These are phyloP conservation scores for Sipunculus nudus DNA, from an alignment of 2,888 invertebrate species.

Conservation along the genomic window DNA sequence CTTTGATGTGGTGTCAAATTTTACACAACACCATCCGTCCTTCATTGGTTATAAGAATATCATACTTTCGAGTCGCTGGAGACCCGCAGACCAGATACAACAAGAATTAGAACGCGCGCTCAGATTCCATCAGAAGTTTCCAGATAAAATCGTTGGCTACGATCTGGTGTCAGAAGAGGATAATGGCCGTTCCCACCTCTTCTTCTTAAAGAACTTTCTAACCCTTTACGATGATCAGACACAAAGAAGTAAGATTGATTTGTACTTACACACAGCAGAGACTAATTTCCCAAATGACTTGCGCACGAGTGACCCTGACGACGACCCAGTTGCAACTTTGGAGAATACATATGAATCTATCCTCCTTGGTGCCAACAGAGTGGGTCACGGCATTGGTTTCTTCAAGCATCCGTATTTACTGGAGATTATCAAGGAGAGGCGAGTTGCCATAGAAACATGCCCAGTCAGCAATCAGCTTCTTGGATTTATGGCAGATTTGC, in stretches of 20 bases:
- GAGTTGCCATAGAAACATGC: slow-evolving; percentile 39
- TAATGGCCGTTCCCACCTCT: slow-evolving; percentile 32
- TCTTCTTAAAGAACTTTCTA: slow-evolving; percentile 29
- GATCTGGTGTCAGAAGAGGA: slow-evolving; percentile 42
- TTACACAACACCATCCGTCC: slow-evolving; percentile 6
- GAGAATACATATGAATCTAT: slow-evolving; percentile 43
- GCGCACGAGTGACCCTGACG: slow-evolving; percentile 16
- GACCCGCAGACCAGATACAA: not conserved
- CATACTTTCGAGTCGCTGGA: slow-evolving; percentile 5
- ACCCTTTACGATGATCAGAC: slow-evolving; percentile 14
- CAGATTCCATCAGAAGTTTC: slow-evolving; percentile 27
- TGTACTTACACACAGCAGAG: slow-evolving; percentile 39
- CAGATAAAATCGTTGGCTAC: slow-evolving; percentile 34
- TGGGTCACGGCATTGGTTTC: slow-evolving; percentile 43
- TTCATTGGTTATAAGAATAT: slow-evolving; percentile 34
- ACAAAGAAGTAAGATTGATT: slow-evolving; percentile 16
- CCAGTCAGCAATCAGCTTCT: slow-evolving; percentile 43
- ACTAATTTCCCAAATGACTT: slow-evolving; percentile 42
- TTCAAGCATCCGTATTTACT: slow-evolving; percentile 40
- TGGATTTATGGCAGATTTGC: slow-evolving; percentile 40
- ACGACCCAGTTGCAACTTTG: slow-evolving; percentile 36
- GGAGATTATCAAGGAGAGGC: slow-evolving; percentile 19
- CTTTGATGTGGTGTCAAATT: not conserved
- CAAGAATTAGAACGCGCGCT: slow-evolving; percentile 21
- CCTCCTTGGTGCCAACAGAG: slow-evolving; percentile 34